Evolutionary conservation across 2,888 invertebrate species (phyloP).

Genomic region (Ryuthela nishihirai): DNA sequence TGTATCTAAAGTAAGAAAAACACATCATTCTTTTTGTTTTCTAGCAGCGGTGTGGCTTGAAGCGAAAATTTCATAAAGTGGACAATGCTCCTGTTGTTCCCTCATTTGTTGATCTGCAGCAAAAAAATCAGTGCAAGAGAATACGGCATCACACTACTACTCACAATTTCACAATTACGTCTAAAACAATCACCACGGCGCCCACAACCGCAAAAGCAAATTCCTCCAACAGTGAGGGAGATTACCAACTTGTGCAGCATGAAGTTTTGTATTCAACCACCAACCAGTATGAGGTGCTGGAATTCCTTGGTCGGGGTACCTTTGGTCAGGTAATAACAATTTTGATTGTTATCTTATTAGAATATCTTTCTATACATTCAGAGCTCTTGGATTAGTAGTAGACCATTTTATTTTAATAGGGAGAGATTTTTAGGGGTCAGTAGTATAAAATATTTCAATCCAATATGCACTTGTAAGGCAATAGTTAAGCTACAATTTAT

Average conservation of each 20-base stretch:
- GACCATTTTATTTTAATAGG: background rate
- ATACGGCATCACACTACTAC: conserved; percentile 4
- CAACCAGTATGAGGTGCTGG: conserved; percentile 87
- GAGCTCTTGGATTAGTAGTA: background rate
- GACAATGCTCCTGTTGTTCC: conserved; percentile 47
- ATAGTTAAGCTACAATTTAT: too few relatives aligned
- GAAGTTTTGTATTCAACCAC: conserved; percentile 95
- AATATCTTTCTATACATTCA: background rate
- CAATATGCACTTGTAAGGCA: too few relatives aligned
- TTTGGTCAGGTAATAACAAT: conserved; percentile 78
- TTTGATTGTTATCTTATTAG: background rate
- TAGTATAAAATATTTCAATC: conserved; percentile 3
- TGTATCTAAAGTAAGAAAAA: too few relatives aligned
- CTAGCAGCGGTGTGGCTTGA: conserved; percentile 48
- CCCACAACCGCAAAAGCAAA: conserved; percentile 57
- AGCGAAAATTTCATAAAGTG: conserved; percentile 49
- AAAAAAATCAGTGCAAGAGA: conserved; percentile 18
- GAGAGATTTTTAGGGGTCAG: background rate
- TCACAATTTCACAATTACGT: conserved; percentile 37
- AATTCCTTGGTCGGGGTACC: conserved; percentile 98
- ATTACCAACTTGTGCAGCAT: conserved; percentile 97
- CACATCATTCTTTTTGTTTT: conserved; percentile 11
- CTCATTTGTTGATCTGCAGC: conserved; percentile 43
- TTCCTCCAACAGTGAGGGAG: conserved; percentile 87
- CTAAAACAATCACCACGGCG: conserved; percentile 40